Evolutionary conservation across 1,140 invertebrate species (phyloP).

Genomic region (Metaphire vulgaris): DNA sequence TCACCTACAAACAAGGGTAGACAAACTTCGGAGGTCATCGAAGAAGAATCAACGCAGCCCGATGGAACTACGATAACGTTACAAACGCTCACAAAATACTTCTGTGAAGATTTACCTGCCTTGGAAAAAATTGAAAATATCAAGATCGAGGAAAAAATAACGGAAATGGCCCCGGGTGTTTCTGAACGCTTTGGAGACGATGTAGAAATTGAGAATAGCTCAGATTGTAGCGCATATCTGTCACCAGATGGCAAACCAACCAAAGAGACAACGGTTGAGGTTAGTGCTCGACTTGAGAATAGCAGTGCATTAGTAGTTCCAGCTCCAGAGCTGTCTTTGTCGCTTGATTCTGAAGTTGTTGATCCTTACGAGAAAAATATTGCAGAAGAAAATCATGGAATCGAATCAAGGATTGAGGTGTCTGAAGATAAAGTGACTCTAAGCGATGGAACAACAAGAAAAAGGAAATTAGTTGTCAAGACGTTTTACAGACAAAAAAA

Average conservation of each 20-base stretch:
- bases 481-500: no score
- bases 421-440: not conserved
- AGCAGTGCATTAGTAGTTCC: no score
- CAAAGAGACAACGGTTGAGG: not conserved
- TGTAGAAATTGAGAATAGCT: not conserved
- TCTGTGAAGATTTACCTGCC: slow-evolving; percentile 29
- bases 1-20: no score
- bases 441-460: not conserved
- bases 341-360: no score
- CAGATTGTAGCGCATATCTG: not conserved
- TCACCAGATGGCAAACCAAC: not conserved
- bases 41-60: not conserved
- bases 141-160: not conserved
- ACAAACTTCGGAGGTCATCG: not conserved
- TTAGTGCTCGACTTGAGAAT: no score
- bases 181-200: not conserved
- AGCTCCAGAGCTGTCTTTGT: no score
- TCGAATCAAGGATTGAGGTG: not conserved
- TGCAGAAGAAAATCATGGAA: not conserved
- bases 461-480: no score
- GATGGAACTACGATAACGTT: not conserved
- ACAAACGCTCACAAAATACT: not conserved
- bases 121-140: not conserved
- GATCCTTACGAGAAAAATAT: no score
- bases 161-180: not conserved